Evolutionary conservation across 2,797 vertebrate genomes (phyloP), one percentile per base, ranked within the genome.

Genomic region (Silurus aristotelis): DNA sequence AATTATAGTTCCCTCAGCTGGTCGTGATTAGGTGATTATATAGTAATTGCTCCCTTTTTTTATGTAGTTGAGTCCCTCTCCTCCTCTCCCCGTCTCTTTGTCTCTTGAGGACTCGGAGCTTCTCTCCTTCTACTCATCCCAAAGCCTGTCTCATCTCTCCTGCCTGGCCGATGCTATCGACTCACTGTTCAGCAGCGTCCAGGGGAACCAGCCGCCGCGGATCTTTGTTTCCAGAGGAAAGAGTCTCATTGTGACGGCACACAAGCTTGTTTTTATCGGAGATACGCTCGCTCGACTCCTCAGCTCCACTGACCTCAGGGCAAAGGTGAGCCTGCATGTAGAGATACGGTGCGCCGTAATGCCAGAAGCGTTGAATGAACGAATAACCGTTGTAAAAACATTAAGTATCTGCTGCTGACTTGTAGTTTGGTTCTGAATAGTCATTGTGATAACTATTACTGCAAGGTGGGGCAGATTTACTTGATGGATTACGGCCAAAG

Each of bases 191-290:
- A 92, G 92, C 92, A 97, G 97, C 78, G 95, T 96, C 63, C 95
- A 93, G 85, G 96, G 95, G 83, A 96, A 95, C 91, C 96, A 97
- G 83, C 97, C 97, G 0, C 97, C 97, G 0, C 92, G 95, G 56
- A 92, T 96, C 89, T 97, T 97, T 0, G 97, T 97, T 52, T 96
- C 97, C 64, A 94, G 96, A 1, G 94, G 97, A 19, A 97, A 97
- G 91, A 96, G 94, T 82, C 94, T 98, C 88, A 96, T 98, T 0
- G 96, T 97, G 89, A 96, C 97, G 0, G 97, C 97, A 0, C 97
- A 98, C 93, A 97, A 97, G 82, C 94, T 98, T 83, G 97, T 98
- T 82, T 98, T 98, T n/a, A 96, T 97, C 0, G 97, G 97, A 14
- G 97, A 98, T 91, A 97, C 97, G 0, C 95, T 98, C 7, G 96